Evolutionary conservation across 2,888 invertebrate species (phyloP).

Genomic region (Papilio elwesi): DNA sequence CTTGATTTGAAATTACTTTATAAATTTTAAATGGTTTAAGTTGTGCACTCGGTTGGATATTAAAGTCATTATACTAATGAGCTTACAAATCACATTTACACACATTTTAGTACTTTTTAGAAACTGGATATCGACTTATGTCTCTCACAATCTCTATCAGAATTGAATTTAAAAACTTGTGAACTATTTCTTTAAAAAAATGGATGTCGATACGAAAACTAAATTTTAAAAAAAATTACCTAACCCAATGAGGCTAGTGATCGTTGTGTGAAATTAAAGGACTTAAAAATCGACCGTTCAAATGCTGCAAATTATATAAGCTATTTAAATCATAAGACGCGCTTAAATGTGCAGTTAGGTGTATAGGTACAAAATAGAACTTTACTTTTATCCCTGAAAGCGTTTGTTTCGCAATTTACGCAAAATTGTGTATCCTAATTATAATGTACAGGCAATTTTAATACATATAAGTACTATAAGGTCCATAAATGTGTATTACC

Average conservation of each 20-base stretch:
- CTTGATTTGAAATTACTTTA: too few relatives aligned
- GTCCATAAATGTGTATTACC: constrained; percentile 65
- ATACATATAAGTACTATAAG: constrained; percentile 58
- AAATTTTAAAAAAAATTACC: background rate
- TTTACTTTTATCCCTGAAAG: constrained; percentile 62
- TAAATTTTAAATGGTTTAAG: too few relatives aligned
- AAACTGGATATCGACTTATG: too few relatives aligned
- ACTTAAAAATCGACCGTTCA: background rate
- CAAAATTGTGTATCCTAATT: constrained; percentile 77
- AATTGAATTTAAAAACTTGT: background rate
- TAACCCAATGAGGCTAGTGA: background rate
- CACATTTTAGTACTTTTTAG: too few relatives aligned
- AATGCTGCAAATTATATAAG: constrained; percentile 17
- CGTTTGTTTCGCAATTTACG: constrained; percentile 63
- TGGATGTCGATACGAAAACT: background rate
- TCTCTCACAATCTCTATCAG: too few relatives aligned
- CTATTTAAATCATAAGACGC: constrained; percentile 31
- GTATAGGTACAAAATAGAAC: constrained; percentile 73
- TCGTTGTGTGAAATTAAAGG: constrained; percentile 11
- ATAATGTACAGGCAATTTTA: constrained; percentile 78
- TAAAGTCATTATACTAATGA: too few relatives aligned
- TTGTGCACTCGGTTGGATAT: too few relatives aligned
- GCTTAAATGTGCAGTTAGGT: constrained; percentile 50
- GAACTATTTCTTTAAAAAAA: background rate
- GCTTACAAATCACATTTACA: too few relatives aligned